Percentiles rank a stretch among this genome's conserved stretches.
phyloP scores from a whole-genome alignment of 2,888 invertebrate species.

The Lepidocyrtoides sp. region DNA sequence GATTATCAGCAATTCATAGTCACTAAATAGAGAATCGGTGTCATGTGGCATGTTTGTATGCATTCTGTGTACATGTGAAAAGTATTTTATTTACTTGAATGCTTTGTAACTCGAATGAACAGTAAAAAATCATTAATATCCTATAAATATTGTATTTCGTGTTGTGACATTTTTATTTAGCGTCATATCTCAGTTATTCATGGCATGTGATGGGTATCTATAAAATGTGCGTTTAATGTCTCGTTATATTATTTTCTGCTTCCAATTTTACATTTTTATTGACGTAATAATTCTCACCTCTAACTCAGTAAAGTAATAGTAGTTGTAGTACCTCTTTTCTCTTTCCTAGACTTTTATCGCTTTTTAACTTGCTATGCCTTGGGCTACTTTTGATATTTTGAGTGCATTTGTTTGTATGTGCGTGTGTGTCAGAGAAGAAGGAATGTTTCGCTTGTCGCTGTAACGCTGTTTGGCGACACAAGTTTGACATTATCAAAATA shows the following conservation, averaged over 20 bases:
- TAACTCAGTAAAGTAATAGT: neutral
- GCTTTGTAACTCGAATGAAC: neutral
- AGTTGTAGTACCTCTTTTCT: neutral
- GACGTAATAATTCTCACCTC: neutral
- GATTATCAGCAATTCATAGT: neutral
- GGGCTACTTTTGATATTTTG: neutral
- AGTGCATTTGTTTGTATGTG: neutral
- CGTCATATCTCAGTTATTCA: neutral
- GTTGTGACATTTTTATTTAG: neutral
- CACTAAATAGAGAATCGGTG: neutral
- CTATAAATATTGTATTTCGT: neutral
- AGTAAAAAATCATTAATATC: neutral
- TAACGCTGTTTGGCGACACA: conserved; percentile 51
- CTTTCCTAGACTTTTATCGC: conserved; percentile 2
- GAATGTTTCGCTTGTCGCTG: neutral
- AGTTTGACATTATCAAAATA: conserved; percentile 52
- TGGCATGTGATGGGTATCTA: too few relatives aligned
- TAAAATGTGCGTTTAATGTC: neutral
- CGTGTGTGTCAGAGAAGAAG: neutral
- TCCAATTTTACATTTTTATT: neutral
- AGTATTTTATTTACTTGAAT: too few relatives aligned
- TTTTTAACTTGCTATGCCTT: neutral
- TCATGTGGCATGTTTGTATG: neutral
- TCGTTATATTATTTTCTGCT: neutral
- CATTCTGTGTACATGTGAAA: neutral